Evolutionary conservation across 2,113 vertebrate species (phyloP), one percentile per base, ranked within the genome.

Genomic region (Pelmatolapia mariae): DNA sequence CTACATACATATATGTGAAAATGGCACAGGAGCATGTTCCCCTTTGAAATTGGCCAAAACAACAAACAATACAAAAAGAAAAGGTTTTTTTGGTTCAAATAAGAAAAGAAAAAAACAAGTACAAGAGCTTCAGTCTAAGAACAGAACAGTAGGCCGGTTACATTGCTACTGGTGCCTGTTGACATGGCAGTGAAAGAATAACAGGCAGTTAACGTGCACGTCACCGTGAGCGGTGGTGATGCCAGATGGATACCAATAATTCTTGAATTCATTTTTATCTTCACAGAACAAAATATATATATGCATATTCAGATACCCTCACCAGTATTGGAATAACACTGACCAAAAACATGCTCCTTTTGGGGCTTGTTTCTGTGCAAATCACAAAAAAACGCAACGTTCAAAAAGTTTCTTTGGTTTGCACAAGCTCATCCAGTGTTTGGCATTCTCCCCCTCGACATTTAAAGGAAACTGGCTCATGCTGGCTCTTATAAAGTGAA

Each of bases 351-450:
- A 73, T 31, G 63, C 68, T 89, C 33, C 43, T 83, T 90, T 89
- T 40, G 73, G 78, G 88, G 88, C 68, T 85, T n/a, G 22, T 85
- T 92, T 92, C 88, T 94, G 90, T 93, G 90, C 93, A 93, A 92
- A 93, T 90, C 87, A 89, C 81, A 87, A 87, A 89, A 88, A 92
- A 66, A 12, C 10, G 24, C 19, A 57, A 18, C 56, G 81, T 88
- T 92, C 56, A 80, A 87, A 91, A 91, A 78, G 89, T 78, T 84
- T 94, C 91, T 95, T 95, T 95, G 93, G 94, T 94, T 93, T 93
- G 93, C 87, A 95, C 89, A 93, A 89, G 84, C 84, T 53, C 86
- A 86, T 91, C 71, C 79, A 82, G 82, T 82, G 81, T 90, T 87
- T 87, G 88, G 71, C 82, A 86, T 81, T 82, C 81, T 73, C 57